A percentile compares a stretch with the other conserved stretches of the same genome.
Evolutionary conservation across 1,140 invertebrate species (phyloP).

Genomic region (Thaumatotibia leucotreta): DNA sequence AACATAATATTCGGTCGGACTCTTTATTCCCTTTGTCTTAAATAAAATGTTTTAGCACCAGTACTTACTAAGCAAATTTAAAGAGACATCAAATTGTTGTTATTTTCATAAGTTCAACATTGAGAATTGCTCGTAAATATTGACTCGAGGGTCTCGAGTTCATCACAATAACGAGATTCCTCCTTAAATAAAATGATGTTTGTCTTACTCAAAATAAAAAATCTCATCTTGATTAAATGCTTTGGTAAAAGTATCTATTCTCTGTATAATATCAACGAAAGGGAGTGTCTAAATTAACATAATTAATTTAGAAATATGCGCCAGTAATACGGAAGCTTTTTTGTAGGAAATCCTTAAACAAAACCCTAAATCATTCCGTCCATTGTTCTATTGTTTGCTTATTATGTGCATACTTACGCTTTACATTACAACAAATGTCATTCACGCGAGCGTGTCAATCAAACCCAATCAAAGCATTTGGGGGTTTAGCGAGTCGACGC

Average conservation of each 20-base stretch:
- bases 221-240: no score
- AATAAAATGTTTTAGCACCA: no score
- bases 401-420: constrained; percentile 20
- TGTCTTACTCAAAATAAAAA: no score
- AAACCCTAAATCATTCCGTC: constrained; percentile 24
- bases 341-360: constrained; percentile 34
- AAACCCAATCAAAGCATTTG: constrained; percentile 15
- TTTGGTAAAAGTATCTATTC: not conserved
- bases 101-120: no score
- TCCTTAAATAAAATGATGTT: no score
- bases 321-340: constrained; percentile 30
- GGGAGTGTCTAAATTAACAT: not conserved
- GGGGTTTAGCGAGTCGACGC: constrained; percentile 16
- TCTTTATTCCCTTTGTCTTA: no score
- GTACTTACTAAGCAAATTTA: no score
- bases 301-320: not conserved
- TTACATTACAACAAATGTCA: constrained; percentile 18
- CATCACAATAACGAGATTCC: no score
- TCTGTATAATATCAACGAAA: not conserved
- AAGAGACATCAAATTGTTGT: no score
- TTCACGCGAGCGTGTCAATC: constrained; percentile 34
- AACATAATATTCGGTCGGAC: no score
- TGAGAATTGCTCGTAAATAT: no score
- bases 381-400: constrained; percentile 43
- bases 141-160: no score